Evolutionary conservation across 2,888 invertebrate species (phyloP).

Genomic region (Subacronicta megacephala): DNA sequence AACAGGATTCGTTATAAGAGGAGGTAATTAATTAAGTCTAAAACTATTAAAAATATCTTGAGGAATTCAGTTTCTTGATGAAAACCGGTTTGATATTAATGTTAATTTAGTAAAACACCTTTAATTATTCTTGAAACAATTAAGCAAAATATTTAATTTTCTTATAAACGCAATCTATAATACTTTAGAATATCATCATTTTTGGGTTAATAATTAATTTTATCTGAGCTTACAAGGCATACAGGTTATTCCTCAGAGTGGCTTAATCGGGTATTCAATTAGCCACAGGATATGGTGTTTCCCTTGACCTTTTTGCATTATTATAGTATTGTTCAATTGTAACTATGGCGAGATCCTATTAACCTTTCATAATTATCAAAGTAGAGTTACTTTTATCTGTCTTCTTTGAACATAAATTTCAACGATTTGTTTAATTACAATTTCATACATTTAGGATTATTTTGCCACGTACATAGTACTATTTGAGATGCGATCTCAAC

Average conservation of each 20-base stretch:
- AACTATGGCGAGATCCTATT: too few relatives aligned
- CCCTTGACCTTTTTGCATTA: conserved; percentile 14
- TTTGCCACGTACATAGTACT: too few relatives aligned
- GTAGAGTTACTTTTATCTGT: too few relatives aligned
- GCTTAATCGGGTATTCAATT: conserved; percentile 15
- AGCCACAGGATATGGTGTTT: conserved; percentile 1
- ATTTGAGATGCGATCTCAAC: conserved; percentile 29
- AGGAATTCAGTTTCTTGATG: conserved; percentile 24
- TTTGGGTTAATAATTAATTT: neutral
- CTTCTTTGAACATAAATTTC: too few relatives aligned
- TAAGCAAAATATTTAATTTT: conserved; percentile 6
- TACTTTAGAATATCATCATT: too few relatives aligned
- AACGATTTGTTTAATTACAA: too few relatives aligned
- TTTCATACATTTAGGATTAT: too few relatives aligned
- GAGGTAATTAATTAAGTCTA: conserved; percentile 15
- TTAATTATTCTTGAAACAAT: conserved; percentile 5
- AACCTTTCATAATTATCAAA: too few relatives aligned
- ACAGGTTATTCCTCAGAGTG: conserved; percentile 8
- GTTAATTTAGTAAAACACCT: conserved; percentile 9
- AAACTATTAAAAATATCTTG: neutral
- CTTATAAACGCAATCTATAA: neutral
- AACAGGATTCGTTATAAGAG: conserved; percentile 6
- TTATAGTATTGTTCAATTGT: too few relatives aligned
- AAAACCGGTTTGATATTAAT: conserved; percentile 30
- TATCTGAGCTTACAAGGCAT: conserved; percentile 8